phyloP scores from a whole-genome alignment of 2,888 invertebrate species.

The Hofmannophila pseudospretella region DNA sequence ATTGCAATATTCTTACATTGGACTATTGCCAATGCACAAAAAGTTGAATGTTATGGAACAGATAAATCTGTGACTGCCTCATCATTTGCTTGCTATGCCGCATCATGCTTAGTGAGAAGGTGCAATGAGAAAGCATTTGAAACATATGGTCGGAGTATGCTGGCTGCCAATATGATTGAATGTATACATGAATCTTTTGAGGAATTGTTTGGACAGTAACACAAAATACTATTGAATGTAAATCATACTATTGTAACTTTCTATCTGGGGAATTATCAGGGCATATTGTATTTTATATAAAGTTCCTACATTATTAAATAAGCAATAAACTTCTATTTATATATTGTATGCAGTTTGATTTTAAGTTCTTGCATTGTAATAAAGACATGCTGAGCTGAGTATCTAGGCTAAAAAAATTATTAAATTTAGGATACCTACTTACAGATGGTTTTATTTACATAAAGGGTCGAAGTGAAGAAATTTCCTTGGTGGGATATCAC shows the following conservation, averaged over 20 bases:
- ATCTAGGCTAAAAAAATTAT: no score
- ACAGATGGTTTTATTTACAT: no score
- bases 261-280: neutral
- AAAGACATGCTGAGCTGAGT: no score
- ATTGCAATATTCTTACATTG: conserved; percentile 91
- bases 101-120: conserved; percentile 87
- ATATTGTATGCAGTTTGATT: no score
- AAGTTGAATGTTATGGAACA: conserved; percentile 25
- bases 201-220: conserved; percentile 50
- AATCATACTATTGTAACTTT: no score
- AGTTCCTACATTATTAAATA: no score
- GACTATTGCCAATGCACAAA: conserved; percentile 70
- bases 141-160: conserved; percentile 88
- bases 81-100: conserved; percentile 88
- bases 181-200: conserved; percentile 87
- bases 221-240: conserved; percentile 1
- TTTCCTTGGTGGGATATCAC: no score
- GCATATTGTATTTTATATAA: no score
- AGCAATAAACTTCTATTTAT: no score
- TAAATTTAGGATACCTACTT: no score
- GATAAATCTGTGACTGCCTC: conserved; percentile 72
- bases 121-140: conserved; percentile 90
- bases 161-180: conserved; percentile 91
- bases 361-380: no score
- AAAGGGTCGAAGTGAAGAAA: no score